phyloP scores from a whole-genome alignment of 1,140 invertebrate species.

The Catajapyx aquilonaris region DNA sequence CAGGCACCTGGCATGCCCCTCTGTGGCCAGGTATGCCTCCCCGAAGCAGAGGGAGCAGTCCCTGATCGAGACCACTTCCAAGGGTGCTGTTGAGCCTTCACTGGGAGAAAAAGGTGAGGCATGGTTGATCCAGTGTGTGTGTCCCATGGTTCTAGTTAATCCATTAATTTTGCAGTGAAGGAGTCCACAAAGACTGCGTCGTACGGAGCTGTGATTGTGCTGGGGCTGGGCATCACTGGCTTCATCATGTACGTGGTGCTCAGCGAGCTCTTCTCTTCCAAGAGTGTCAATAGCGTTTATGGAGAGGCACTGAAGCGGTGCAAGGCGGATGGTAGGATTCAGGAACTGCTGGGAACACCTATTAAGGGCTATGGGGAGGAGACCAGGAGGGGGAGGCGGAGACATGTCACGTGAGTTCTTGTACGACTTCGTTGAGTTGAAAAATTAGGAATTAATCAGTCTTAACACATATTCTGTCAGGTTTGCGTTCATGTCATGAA shows the following conservation, averaged over 20 bases:
- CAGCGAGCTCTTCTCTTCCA: constrained; percentile 62
- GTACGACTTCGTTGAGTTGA: too few relatives aligned
- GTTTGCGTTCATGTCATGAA: too few relatives aligned
- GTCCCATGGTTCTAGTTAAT: too few relatives aligned
- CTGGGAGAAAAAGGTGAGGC: too few relatives aligned
- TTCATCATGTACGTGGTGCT: constrained; percentile 63
- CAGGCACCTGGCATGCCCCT: too few relatives aligned
- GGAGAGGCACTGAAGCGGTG: constrained; percentile 51
- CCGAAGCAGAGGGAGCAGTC: too few relatives aligned
- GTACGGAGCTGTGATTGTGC: constrained; percentile 56
- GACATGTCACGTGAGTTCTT: constrained; percentile 30
- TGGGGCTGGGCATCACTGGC: constrained; percentile 51
- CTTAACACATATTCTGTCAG: too few relatives aligned
- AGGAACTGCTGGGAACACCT: constrained; percentile 57
- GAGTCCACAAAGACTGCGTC: constrained; percentile 66
- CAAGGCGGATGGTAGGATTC: constrained; percentile 39
- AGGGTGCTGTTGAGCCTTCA: too few relatives aligned
- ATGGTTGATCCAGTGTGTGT: too few relatives aligned
- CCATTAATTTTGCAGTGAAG: constrained; percentile 55
- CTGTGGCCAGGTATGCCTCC: too few relatives aligned
- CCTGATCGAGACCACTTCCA: too few relatives aligned
- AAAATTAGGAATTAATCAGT: too few relatives aligned
- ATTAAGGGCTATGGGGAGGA: constrained; percentile 75
- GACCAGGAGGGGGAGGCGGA: constrained; percentile 45
- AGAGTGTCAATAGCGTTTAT: constrained; percentile 68